Base-by-base conservation (phyloP, 1,140 invertebrate species). In the Cydia splendana region DNA sequence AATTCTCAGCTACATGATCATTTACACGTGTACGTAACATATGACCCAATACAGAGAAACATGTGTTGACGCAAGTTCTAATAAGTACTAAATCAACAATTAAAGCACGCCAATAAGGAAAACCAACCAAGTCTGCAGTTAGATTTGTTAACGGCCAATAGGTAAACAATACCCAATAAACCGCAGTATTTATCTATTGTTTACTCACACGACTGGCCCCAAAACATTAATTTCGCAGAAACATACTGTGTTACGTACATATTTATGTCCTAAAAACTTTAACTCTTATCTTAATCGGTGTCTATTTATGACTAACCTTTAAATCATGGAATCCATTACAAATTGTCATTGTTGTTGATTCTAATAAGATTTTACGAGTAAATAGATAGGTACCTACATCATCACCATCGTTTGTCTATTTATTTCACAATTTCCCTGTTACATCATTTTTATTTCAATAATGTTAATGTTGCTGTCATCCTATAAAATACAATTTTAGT, bases 21-120 rank as follows among this genome's bases (percentile, higher is more conserved):
- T 76, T 62, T 13, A 9, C 57, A 62, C 57, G 53, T 9, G n/a
- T 62, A 20, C 53, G 4, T 24, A 24, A 3, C 20, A 10, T 20
- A 10, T 7, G 15, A 62, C 9, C 18, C 18, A 24, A 62, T 24
- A 62, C 20, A 24, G 20, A 24, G 57, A 24, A 62, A 76, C 24
- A 42, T 57, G 13, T 74, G 71, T 76, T 78, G 75, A 78, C 53
- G 53, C 20, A 62, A 62, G 57, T 62, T 62, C 57, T 24, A 62
- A 62, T 62, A 24, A 24, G 57, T 62, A 62, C 18, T 62, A 62
- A 62, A 62, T 62, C 18, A 62, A 62, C 9, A 62, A n/a, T n/a
- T n/a, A n/a, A 24, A 62, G 10, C 15, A 24, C 10, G 57, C 12
- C 18, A 62, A 62, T 24, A 24, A 62, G 57, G 57, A 62, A 62